phyloP scores from a whole-genome alignment of 1,140 invertebrate species.

The Dendrolimus kikuchii region DNA sequence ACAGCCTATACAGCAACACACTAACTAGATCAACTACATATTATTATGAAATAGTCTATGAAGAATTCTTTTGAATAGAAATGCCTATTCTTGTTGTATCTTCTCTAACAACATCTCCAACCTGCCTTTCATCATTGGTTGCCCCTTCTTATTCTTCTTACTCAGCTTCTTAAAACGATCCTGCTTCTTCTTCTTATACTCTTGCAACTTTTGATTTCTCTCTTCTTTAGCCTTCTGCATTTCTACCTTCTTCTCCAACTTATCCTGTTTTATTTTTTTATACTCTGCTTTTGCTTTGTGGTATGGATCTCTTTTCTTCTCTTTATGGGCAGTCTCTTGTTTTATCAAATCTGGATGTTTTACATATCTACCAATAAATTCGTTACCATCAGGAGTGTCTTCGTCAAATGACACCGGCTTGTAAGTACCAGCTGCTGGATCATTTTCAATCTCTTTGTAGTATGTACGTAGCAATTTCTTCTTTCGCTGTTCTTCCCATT shows the following conservation, averaged over 20 bases:
- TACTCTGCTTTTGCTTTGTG: constrained; percentile 73
- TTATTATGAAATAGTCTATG: no score
- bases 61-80: background rate
- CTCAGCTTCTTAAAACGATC: constrained; percentile 78
- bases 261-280: constrained; percentile 73
- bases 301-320: constrained; percentile 53
- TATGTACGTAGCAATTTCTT: constrained; percentile 70
- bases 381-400: constrained; percentile 29
- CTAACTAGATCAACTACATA: no score
- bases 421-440: constrained; percentile 44
- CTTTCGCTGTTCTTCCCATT: constrained; percentile 77
- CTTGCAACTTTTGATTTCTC: constrained; percentile 74
- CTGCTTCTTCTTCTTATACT: constrained; percentile 78
- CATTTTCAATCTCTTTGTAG: constrained; percentile 73
- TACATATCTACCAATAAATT: constrained; percentile 46
- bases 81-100: constrained; percentile 43
- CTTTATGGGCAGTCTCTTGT: constrained; percentile 26
- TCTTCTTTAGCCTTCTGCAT: constrained; percentile 68
- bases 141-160: constrained; percentile 82
- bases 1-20: no score
- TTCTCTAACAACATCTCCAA: constrained; percentile 82
- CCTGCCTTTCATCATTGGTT: constrained; percentile 84
- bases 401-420: constrained; percentile 55
- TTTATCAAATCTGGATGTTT: constrained; percentile 59
- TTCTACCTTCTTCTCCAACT: constrained; percentile 69